Evolutionary conservation across 2,113 vertebrate genomes (phyloP).

Genomic region (Halcyon malimbica): DNA sequence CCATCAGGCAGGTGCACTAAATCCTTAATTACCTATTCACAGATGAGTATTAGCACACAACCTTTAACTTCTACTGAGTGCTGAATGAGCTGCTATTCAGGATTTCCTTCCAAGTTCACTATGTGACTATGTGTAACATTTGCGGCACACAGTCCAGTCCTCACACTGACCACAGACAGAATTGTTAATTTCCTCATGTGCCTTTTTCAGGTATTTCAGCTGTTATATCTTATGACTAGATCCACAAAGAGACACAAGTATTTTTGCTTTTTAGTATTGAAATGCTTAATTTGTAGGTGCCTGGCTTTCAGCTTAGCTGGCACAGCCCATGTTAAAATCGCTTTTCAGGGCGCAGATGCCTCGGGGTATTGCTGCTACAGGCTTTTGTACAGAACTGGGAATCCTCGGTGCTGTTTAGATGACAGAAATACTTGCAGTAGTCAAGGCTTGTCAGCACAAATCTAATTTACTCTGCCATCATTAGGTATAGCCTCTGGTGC

Average conservation of each 20-base stretch:
- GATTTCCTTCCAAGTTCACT: not conserved
- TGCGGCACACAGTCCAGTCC: not conserved
- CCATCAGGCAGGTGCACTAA: not conserved
- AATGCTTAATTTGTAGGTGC: not conserved
- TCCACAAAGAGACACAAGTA: not conserved
- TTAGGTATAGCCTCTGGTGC: not conserved
- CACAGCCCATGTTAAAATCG: not conserved
- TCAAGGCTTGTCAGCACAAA: not conserved
- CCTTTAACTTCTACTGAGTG: not conserved
- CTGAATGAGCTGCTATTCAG: not conserved
- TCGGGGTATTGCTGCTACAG: not conserved
- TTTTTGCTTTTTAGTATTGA: not conserved
- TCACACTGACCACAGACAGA: not conserved
- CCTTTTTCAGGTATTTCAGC: not conserved
- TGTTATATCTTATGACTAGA: not conserved
- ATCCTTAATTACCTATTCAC: conserved; percentile 7
- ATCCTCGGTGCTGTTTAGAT: not conserved
- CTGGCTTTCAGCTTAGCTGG: not conserved
- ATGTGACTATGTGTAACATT: not conserved
- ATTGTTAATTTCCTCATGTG: not conserved
- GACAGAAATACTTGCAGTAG: not conserved
- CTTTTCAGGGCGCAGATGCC: accelerated
- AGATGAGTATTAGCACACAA: not conserved
- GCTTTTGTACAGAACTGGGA: not conserved
- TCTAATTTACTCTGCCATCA: not conserved